Conservation (phyloP, 2,113 vertebrate genomes). For the Aramus guarauna region DNA sequence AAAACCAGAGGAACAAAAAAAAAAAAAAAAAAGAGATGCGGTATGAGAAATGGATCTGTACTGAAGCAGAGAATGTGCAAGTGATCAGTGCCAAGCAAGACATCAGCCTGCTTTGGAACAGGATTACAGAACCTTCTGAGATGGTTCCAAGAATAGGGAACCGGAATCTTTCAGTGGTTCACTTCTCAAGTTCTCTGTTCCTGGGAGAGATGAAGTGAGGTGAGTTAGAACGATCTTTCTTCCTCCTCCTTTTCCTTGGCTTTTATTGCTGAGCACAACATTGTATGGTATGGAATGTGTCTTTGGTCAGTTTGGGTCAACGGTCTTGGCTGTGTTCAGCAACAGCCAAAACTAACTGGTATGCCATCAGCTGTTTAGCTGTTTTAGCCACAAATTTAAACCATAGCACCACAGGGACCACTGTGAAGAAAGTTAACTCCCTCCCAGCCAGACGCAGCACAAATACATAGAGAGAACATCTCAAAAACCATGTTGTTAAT, state of each 20-base stretch:
- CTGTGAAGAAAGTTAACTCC: not conserved
- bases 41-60: not conserved
- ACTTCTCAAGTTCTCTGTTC: not conserved
- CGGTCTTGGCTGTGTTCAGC: not conserved
- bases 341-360: not conserved
- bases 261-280: not conserved
- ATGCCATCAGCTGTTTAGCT: not conserved
- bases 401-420: not conserved
- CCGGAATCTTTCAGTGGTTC: not conserved
- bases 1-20: not conserved
- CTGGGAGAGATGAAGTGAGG: not conserved
- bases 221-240: not conserved
- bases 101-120: not conserved
- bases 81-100: not conserved
- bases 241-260: not conserved
- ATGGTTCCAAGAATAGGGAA: not conserved
- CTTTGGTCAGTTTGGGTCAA: not conserved
- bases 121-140: not conserved
- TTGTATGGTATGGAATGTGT: too few relatives aligned
- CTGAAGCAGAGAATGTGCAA: not conserved
- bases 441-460: not conserved
- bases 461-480: not conserved
- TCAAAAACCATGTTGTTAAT: rapidly evolving
- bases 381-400: not conserved
- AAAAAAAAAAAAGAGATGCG: not conserved